These are phyloP conservation scores for Zoanthus solanderi DNA, from an alignment of 92 coral and sea anemone species.

Conservation along the genomic window DNA sequence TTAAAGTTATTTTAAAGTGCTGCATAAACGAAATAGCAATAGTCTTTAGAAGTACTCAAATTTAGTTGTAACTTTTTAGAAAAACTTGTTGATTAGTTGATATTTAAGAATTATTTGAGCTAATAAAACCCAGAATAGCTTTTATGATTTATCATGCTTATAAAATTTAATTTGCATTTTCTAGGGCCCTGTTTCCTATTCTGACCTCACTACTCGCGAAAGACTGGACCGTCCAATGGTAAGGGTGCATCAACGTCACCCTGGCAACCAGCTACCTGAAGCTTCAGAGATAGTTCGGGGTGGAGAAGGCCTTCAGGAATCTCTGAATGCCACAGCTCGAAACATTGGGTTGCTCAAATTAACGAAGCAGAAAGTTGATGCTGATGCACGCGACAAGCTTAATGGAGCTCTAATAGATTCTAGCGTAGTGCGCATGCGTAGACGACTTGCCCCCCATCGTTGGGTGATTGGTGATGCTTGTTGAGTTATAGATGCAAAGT, in stretches of 20 bases:
- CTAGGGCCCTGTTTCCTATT: constrained; percentile 98
- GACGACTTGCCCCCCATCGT: constrained; percentile 91
- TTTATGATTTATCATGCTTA: too few species aligned
- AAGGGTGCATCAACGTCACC: constrained; percentile 90
- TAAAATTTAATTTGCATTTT: not conserved
- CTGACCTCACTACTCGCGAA: constrained; percentile 96
- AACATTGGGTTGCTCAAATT: constrained; percentile 88
- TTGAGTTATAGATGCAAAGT: not conserved
- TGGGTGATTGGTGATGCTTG: constrained; percentile 87
- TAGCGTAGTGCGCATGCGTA: constrained; percentile 84
- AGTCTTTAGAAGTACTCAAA: too few species aligned
- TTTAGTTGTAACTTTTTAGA: too few species aligned
- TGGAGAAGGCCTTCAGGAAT: constrained; percentile 90
- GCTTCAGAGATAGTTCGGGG: constrained; percentile 92
- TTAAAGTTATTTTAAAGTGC: too few species aligned
- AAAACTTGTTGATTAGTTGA: too few species aligned
- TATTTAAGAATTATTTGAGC: too few species aligned
- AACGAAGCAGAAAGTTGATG: constrained; percentile 87
- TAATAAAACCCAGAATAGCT: too few species aligned
- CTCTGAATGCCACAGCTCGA: constrained; percentile 96
- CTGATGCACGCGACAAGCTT: constrained; percentile 94
- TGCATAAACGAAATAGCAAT: too few species aligned
- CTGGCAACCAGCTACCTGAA: constrained; percentile 98
- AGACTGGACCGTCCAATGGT: constrained; percentile 96
- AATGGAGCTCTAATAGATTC: constrained; percentile 90